phyloP scores from a whole-genome alignment of 2,113 vertebrate genomes.

The Ptyas mucosa region DNA sequence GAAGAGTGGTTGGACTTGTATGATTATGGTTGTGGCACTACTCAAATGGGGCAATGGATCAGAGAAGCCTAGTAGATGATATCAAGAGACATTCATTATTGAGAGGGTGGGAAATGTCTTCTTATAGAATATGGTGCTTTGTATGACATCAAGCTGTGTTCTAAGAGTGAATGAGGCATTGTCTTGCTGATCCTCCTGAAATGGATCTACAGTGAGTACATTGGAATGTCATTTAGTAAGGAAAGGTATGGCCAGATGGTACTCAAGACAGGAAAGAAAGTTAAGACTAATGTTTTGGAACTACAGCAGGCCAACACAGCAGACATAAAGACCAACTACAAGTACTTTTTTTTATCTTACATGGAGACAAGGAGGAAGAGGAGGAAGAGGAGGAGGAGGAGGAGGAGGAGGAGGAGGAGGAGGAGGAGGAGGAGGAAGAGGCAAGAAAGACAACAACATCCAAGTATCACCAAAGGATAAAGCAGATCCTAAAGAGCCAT shows the following conservation, averaged over 20 bases:
- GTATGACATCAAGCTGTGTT: not conserved
- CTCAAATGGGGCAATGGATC: not conserved
- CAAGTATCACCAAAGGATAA: not conserved
- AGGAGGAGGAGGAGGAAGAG: not conserved
- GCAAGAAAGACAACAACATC: not conserved
- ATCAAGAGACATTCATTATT: not conserved
- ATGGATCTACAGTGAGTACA: not conserved
- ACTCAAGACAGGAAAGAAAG: not conserved
- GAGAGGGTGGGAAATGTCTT: not conserved
- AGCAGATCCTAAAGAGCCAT: not conserved
- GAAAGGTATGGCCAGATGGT: not conserved
- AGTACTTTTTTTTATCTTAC: not conserved
- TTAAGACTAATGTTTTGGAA: not conserved
- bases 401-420: too few relatives aligned
- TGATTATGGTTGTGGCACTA: slow-evolving; percentile 3
- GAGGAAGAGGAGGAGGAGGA: too few relatives aligned
- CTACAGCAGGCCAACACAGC: not conserved
- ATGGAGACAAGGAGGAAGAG: not conserved
- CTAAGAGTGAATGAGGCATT: not conserved
- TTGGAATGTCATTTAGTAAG: not conserved
- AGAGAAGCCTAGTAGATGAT: not conserved
- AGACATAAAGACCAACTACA: not conserved
- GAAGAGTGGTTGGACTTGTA: not conserved
- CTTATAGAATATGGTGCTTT: not conserved
- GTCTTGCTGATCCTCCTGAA: not conserved